Percentiles rank a stretch among this genome's conserved stretches.
These are phyloP conservation scores for Ditula angustiorana DNA, from an alignment of 2,888 invertebrate genomes.

Conservation along the genomic window DNA sequence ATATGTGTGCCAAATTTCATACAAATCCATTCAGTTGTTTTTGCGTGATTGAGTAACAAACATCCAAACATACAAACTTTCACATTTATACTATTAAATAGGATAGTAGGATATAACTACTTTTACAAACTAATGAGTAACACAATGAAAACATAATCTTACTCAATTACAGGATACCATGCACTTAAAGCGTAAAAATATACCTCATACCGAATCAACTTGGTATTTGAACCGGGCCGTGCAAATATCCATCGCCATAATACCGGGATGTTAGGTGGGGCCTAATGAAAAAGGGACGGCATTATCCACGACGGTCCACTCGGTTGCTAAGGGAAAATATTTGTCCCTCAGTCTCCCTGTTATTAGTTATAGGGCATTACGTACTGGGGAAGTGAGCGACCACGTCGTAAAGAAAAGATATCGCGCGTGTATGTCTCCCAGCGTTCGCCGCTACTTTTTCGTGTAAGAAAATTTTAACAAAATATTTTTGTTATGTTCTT, in stretches of 20 bases:
- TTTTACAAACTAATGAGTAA: no score
- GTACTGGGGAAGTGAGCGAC: constrained; percentile 27
- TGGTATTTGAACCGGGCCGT: constrained; percentile 2
- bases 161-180: neutral
- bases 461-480: neutral
- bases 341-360: constrained; percentile 12
- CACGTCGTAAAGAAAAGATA: constrained; percentile 31
- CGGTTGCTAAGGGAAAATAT: constrained; percentile 26
- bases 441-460: neutral
- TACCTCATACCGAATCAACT: neutral
- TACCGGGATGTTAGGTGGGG: constrained; percentile 16
- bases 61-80: no score
- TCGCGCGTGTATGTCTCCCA: neutral
- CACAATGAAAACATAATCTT: no score
- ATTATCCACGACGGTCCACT: constrained; percentile 20
- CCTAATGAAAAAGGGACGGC: constrained; percentile 34
- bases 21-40: no score
- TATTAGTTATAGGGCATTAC: constrained; percentile 36
- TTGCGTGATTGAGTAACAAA: no score
- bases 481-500: neutral
- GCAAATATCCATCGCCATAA: constrained; percentile 25
- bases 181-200: neutral
- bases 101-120: no score
- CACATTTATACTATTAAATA: no score
- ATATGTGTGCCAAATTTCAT: no score